Evolutionary conservation across 2,888 invertebrate genomes (phyloP), one percentile per base, ranked within the genome.

Genomic region (Rotaria sp.): DNA sequence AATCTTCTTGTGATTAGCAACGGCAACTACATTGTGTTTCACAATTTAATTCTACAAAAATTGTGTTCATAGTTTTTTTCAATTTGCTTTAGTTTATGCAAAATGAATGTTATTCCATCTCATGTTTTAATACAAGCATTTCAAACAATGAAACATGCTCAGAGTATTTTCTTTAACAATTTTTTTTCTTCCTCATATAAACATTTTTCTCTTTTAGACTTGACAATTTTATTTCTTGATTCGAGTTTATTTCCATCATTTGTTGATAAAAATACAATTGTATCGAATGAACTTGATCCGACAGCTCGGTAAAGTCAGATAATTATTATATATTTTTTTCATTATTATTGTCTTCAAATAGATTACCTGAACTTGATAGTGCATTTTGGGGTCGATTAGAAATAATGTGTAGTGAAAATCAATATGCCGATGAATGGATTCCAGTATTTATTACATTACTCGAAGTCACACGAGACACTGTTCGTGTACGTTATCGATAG

Each of bases 391-490:
- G 75, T 75, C 38, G 75, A 75, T 41, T 75, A 38, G 75, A 75
- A 41, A 2, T 26, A 8, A 13, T 75, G 24, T 75, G 75, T 41
- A 75, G 38, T 24, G 75, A 75, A 41, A 75, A 75, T 45, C 38
- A 45, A 26, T 67, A 8, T 35, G 38, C 75, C 11, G 75, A 75
- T 75, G 75, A 75, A 75, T 75, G 75, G 75, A 75, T 75, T 41
- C 75, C 38, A 41, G 75, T 75, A 41, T 75, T 75, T 41, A 24
- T 75, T 75, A n/a, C 75, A 41, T 75, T 75, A 75, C 26, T 75
- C 10, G 75, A 75, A 41, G 24, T 45, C 7, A 75, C 26, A 41
- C 21, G 45, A 45, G 45, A 75, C 24, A 45, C 24, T 24, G 38
- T 75, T 7, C 5, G 45, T 41, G 38, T 75, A 75, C 45, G 75